Evolutionary conservation across 2,113 vertebrate species (phyloP), one percentile per base, ranked within the genome.

Genomic region (Microtus richardsoni): DNA sequence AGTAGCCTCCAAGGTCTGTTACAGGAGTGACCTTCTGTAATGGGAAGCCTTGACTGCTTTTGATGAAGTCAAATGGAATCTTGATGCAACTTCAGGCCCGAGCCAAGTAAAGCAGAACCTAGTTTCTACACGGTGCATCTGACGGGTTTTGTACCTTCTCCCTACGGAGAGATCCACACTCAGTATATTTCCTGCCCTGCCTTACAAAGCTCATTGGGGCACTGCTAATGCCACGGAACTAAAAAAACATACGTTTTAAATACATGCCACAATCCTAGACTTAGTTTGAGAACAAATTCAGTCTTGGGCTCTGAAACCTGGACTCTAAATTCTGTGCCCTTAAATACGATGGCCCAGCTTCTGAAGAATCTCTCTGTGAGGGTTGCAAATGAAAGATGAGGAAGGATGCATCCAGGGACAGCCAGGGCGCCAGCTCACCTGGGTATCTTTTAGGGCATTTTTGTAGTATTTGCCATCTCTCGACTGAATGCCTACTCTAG

Each of bases 61-160:
- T 78, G 66, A 82, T 75, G 91, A 86, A 49, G 64, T 86, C 60
- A 68, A 66, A 62, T 60, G n/a, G 60, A 96, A 64, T 80, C 74
- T 47, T 77, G 39, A 2, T 54, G 79, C 70, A 84, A 36, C 44
- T n/a, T 39, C 73, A 88, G 62, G n/a, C 80, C 28, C 49, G 66
- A 71, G 71, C 12, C 39, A 49, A 73, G 70, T 8, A 39, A 12
- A 64, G 44, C 36, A n/a, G 14, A 85, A 26, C 1, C 2, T 22
- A 13, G 3, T 49, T 70, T 16, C 68, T 26, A 3, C 7, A 0
- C 1, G 36, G 47, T 9, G 44, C 28, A 58, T 74, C 28, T 28
- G 14, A 24, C 6, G 2, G 30, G 28, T 28, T 17, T 36, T 36
- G 0, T 0, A 0, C 3, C 0, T 19, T n/a, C 75, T 5, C 26